phyloP scores from a whole-genome alignment of 2,797 vertebrate species.

The Emydoidea blandingii region DNA sequence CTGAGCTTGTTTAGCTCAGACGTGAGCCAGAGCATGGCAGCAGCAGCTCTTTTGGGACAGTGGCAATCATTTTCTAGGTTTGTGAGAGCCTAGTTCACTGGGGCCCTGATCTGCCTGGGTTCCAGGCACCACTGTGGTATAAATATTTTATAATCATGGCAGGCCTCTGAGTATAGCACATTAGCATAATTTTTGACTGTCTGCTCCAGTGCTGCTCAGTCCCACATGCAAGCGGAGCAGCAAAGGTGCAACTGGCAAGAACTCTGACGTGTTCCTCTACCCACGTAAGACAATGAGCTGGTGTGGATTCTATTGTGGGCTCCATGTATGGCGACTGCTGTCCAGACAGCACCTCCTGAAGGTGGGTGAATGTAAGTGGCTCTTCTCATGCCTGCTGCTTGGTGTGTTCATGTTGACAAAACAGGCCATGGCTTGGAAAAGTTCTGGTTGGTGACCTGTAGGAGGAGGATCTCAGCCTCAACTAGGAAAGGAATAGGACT shows the following conservation, averaged over 20 bases:
- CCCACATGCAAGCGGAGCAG: not conserved
- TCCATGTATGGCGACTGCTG: not conserved
- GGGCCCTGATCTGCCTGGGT: not conserved
- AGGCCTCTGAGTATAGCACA: not conserved
- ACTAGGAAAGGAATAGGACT: not conserved
- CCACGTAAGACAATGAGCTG: not conserved
- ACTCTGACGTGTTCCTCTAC: not conserved
- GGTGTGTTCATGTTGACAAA: not conserved
- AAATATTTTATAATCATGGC: not conserved
- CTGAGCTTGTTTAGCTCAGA: not conserved
- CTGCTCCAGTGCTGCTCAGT: not conserved
- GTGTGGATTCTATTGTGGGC: not conserved
- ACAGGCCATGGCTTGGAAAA: not conserved
- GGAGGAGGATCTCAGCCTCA: not conserved
- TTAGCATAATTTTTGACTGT: not conserved
- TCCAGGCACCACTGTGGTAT: not conserved
- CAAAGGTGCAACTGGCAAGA: not conserved
- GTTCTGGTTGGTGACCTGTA: not conserved
- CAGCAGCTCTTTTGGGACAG: not conserved
- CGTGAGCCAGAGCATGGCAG: not conserved
- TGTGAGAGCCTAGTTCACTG: not conserved
- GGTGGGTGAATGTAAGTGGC: not conserved
- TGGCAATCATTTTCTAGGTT: not conserved
- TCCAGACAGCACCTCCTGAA: not conserved
- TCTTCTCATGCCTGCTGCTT: not conserved